Evolutionary conservation across 2,113 vertebrate genomes (phyloP), one percentile per base, ranked within the genome.

Genomic region (Quiscalus mexicanus): DNA sequence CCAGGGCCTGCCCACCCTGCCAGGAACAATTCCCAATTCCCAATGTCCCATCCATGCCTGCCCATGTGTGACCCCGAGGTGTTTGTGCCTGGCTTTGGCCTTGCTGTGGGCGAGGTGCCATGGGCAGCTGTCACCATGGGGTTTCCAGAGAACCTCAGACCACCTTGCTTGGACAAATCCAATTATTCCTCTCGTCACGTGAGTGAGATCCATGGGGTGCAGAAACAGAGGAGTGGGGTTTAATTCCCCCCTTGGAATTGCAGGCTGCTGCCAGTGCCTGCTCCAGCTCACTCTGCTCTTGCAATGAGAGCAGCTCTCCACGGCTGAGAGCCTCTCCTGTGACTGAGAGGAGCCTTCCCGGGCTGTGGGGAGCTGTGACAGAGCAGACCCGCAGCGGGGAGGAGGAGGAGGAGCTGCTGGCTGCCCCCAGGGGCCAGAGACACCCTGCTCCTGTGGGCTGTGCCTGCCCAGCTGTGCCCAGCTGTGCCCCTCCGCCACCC

Each of bases 31-130:
- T 28, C 44, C 35, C 42, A 49, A 0, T 2, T 28, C 44, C 35
- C 42, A 49, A 0, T 2, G 0, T 47, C 50, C 70, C 31, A 52
- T 7, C 67, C 4, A 2, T 0, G 12, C 30, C 65, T 35, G 15
- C 25, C 37, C 50, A 45, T 24, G 28, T 41, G 23, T n/a, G 11
- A 20, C 24, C 27, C 3, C 17, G 5, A 60, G 62, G 4, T 15
- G 15, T 37, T 17, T 35, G 62, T 75, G 62, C 6, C 35, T 42
- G 59, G 5, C 44, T 69, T 33, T 2, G 6, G 27, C 49, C 27
- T 5, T 12, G 23, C 3, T 4, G 3, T 6, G 13, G 41, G 4
- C 55, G 23, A 15, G 8, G 4, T 31, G 50, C 6, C 67, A 5
- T 4, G 7, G 53, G 77, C 25, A 80, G 41, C 17, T 47, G 35